Conservation (phyloP, 2,113 vertebrate species). For the Etheostoma cragini region DNA sequence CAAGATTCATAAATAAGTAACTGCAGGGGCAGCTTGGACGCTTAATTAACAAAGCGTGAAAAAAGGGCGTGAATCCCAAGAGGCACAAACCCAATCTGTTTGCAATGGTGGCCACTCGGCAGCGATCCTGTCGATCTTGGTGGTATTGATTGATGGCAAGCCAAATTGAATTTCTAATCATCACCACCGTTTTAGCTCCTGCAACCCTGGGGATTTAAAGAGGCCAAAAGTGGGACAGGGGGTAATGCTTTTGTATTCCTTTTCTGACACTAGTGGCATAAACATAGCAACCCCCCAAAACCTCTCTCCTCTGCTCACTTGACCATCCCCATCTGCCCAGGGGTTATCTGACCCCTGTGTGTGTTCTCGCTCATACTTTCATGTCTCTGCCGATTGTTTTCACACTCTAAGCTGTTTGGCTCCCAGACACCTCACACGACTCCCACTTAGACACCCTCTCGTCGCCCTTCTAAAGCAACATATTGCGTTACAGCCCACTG, state of each 20-base stretch:
- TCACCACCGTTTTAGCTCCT: slow-evolving; percentile 77
- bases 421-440: slow-evolving; percentile 62
- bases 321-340: slow-evolving; percentile 77
- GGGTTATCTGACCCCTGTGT: slow-evolving; percentile 78
- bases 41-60: slow-evolving; percentile 84
- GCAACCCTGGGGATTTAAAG: slow-evolving; percentile 66
- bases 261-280: slow-evolving; percentile 68
- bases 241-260: slow-evolving; percentile 62
- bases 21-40: slow-evolving; percentile 75
- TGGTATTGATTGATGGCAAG: slow-evolving; percentile 83
- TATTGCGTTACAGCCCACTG: slow-evolving; percentile 61
- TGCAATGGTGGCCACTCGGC: slow-evolving; percentile 64
- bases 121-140: slow-evolving; percentile 62
- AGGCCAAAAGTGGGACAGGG: slow-evolving; percentile 72
- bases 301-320: slow-evolving; percentile 47
- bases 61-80: slow-evolving; percentile 76
- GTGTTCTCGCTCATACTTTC: slow-evolving; percentile 76
- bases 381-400: slow-evolving; percentile 80
- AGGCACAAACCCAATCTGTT: slow-evolving; percentile 70
- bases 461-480: slow-evolving; percentile 59
- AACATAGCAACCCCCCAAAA: slow-evolving; percentile 59
- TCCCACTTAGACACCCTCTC: slow-evolving; percentile 77
- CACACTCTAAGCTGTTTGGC: slow-evolving; percentile 76
- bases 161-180: slow-evolving; percentile 87
- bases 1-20: slow-evolving; percentile 86